Evolutionary conservation across 2,888 invertebrate species (phyloP), one percentile per base, ranked within the genome.

Genomic region (Lasioglossum villosulum): DNA sequence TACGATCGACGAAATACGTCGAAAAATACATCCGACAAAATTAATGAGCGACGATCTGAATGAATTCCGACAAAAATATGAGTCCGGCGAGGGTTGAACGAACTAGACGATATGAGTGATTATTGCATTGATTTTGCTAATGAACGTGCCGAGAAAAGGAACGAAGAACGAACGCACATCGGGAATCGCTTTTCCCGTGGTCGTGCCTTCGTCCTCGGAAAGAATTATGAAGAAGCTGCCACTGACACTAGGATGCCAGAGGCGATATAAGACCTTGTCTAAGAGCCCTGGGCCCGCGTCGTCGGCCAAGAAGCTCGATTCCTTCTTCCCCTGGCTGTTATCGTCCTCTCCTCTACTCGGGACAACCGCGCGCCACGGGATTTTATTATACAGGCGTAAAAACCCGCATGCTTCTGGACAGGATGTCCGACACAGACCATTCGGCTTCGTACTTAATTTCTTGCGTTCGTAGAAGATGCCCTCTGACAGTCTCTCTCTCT

Each of bases 171-270:
- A 59, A 59, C 16, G 14, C 27, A 27, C 27, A 27, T 5, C 59
- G 16, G 34, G 66, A 34, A 66, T 66, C 66, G 34, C 14, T 34
- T 66, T 66, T 10, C 52, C 3, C n/a, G 52, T 52, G 52, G 52
- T n/a, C 68, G 37, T 19, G 37, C 68, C 68, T 12, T n/a, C 4
- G 37, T 86, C 88, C 90, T 91, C 83, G 87, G 73, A 86, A 91
- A 92, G 92, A 93, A 93, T 90, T 93, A 92, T 91, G 91, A 91
- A 83, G 88, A 82, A 80, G 75, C 92, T 93, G 93, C 88, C 80
- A 86, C 86, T 93, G 93, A 92, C 93, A 90, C 80, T 83, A 88
- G 82, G 86, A 89, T 86, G 87, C 84, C 81, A 71, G 84, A 72
- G 84, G 87, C 89, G 84, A 90, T 86, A 88, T 90, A 87, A 88